Conservation (phyloP, 2,888 invertebrate genomes). For the Drepanosiphum platanoidis region DNA sequence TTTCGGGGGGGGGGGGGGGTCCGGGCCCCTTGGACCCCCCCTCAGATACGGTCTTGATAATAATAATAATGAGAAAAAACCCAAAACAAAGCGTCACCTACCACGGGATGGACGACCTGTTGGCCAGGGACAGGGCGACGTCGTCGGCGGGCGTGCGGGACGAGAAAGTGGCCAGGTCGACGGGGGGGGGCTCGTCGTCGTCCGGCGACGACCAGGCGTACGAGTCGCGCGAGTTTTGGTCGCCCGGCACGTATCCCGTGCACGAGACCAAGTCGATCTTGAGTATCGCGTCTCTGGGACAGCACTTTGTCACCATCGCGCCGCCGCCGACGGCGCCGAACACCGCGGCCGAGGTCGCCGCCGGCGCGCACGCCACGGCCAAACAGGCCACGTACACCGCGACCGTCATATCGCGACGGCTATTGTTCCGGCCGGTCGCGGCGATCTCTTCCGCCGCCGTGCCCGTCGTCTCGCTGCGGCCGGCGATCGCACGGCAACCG, state of each 20-base stretch:
- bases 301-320: conserved; percentile 45
- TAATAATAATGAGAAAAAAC: background rate
- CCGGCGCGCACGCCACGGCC: conserved; percentile 14
- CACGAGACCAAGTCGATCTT: conserved; percentile 32
- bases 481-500: background rate
- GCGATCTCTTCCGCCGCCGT: too few species aligned
- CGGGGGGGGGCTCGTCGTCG: background rate
- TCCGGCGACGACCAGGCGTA: background rate
- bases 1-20: too few species aligned
- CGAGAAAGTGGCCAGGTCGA: background rate
- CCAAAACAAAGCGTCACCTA: background rate
- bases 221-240: background rate
- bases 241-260: background rate
- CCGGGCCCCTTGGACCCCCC: too few species aligned
- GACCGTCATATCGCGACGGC: background rate
- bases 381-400: background rate
- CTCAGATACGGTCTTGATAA: background rate
- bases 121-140: conserved; percentile 2
- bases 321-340: background rate
- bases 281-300: conserved; percentile 42
- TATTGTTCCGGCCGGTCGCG: background rate
- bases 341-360: too few species aligned
- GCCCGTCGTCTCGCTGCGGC: background rate
- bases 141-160: background rate
- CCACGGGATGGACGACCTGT: conserved; percentile 34